phyloP scores from a whole-genome alignment of 1,140 invertebrate genomes.

The Helicorthomorpha holstii region DNA sequence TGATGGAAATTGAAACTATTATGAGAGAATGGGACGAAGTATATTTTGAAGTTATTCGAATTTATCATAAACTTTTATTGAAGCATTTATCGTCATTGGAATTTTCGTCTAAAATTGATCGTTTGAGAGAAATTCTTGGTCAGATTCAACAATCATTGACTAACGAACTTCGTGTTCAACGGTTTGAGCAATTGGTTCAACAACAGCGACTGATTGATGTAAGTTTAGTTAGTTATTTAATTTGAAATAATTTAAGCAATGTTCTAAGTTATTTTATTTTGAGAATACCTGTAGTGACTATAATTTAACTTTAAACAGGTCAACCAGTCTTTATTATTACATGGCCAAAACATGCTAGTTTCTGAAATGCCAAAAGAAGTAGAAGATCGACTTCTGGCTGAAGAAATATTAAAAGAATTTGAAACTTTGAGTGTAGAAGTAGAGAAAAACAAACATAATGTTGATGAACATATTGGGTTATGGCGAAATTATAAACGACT shows the following conservation, averaged over 20 bases:
- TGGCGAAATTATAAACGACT: slow-evolving; percentile 69
- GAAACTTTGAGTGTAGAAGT: slow-evolving; percentile 73
- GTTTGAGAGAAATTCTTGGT: not conserved
- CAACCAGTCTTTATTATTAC: not conserved
- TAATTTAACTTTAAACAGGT: not conserved
- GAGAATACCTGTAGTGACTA: not conserved
- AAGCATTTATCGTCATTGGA: not conserved
- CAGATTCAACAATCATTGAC: not conserved
- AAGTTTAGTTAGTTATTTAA: too few relatives aligned
- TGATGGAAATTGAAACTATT: not conserved
- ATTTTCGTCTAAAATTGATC: not conserved
- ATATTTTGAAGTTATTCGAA: not conserved
- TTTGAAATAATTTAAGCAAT: not conserved
- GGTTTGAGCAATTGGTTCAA: not conserved
- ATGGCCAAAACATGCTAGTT: too few relatives aligned
- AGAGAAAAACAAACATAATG: slow-evolving; percentile 57
- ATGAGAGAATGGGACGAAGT: not conserved
- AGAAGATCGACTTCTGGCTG: slow-evolving; percentile 21
- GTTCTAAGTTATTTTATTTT: not conserved
- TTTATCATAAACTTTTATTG: not conserved
- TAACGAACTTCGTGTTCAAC: too few relatives aligned
- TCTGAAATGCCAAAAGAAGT: slow-evolving; percentile 4
- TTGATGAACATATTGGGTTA: slow-evolving; percentile 43
- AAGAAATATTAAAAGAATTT: slow-evolving; percentile 30
- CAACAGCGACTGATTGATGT: slow-evolving; percentile 1